These are phyloP conservation scores for Eledona agricola DNA, from an alignment of 2,888 invertebrate genomes.

Conservation along the genomic window DNA sequence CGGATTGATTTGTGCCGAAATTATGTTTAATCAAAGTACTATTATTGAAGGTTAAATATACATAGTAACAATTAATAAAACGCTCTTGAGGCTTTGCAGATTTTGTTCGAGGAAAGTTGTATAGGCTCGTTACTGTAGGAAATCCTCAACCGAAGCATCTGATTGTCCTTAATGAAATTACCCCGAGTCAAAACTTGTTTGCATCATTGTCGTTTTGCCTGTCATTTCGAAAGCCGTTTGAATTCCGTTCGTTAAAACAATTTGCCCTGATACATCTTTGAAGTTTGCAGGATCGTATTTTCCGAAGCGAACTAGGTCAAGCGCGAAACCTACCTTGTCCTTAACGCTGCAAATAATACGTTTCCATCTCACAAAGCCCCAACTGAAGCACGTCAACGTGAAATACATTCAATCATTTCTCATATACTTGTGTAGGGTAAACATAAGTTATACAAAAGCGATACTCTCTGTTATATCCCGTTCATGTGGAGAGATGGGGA, in stretches of 20 bases:
- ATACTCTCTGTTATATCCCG: too few relatives aligned
- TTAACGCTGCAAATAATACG: slow-evolving; percentile 23
- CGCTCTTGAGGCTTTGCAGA: too few relatives aligned
- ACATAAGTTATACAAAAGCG: too few relatives aligned
- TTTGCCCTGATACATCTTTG: slow-evolving; percentile 13
- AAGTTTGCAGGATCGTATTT: slow-evolving; percentile 12
- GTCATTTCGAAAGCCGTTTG: slow-evolving; percentile 5
- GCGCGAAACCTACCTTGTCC: slow-evolving; percentile 8
- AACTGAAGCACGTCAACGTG: background rate
- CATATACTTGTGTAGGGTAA: too few relatives aligned
- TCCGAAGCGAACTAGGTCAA: slow-evolving; percentile 11
- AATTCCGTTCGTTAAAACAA: slow-evolving; percentile 16
- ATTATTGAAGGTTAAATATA: too few relatives aligned
- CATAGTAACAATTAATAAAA: too few relatives aligned
- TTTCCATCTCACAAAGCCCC: slow-evolving; percentile 12
- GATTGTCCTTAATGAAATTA: slow-evolving; percentile 17
- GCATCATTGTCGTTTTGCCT: slow-evolving; percentile 9
- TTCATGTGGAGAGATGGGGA: too few relatives aligned
- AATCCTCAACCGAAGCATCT: slow-evolving; percentile 1
- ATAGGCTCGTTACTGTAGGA: too few relatives aligned
- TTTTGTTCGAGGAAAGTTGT: slow-evolving; percentile 5
- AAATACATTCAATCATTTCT: slow-evolving; percentile 14
- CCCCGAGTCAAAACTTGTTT: slow-evolving; percentile 14
- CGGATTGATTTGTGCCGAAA: too few relatives aligned
- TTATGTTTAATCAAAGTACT: too few relatives aligned